Conservation (phyloP, 2,113 vertebrate genomes). For the Pampusana beccarii region DNA sequence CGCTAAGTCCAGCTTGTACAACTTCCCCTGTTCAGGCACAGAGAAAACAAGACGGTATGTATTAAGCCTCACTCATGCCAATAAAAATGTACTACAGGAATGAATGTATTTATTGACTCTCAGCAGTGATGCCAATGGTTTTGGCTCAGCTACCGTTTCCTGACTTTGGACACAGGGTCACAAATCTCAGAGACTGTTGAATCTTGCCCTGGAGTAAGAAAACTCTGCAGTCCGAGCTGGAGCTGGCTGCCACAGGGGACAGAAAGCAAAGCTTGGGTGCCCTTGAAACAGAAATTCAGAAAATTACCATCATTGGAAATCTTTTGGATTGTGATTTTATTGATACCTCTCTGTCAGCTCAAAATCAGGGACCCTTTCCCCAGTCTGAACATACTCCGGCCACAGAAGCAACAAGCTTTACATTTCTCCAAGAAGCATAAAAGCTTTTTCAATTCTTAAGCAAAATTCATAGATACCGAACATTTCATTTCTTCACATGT, state of each 20-base stretch:
- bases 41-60: conserved; percentile 34
- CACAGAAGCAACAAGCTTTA: neutral
- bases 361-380: neutral
- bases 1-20: neutral
- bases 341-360: neutral
- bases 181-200: conserved; percentile 1
- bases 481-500: neutral
- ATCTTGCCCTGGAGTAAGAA: conserved; percentile 1
- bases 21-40: conserved; percentile 1
- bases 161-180: conserved; percentile 11
- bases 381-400: neutral
- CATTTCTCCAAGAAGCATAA: neutral
- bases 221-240: neutral
- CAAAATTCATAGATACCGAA: neutral
- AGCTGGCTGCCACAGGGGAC: neutral
- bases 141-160: conserved; percentile 28
- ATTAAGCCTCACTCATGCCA: conserved; percentile 9
- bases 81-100: conserved; percentile 51
- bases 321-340: neutral
- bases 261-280: neutral
- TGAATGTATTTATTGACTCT: conserved; percentile 50
- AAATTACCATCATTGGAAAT: neutral
- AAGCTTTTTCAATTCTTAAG: neutral
- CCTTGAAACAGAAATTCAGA: neutral
- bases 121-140: conserved; percentile 29